Evolutionary conservation across 2,113 vertebrate genomes (phyloP).

Genomic region (Cacatua alba): DNA sequence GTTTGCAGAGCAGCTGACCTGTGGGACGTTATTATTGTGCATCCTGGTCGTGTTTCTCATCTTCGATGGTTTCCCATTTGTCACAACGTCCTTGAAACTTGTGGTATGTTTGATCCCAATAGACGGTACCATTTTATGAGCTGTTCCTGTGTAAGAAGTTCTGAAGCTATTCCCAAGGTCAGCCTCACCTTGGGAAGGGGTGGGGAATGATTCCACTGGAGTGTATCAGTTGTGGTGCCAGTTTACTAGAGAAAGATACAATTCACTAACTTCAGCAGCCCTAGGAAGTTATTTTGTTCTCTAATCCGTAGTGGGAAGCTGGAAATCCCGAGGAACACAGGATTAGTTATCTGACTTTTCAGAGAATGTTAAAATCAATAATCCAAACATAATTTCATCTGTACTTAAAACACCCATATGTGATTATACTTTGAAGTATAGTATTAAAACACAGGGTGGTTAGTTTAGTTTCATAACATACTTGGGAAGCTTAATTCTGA

Average conservation of each 20-base stretch:
- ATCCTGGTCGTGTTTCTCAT: neutral
- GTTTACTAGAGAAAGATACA: neutral
- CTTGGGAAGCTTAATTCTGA: neutral
- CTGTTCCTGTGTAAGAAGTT: neutral
- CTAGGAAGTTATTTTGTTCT: neutral
- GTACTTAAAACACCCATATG: neutral
- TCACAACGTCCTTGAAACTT: neutral
- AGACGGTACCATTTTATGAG: neutral
- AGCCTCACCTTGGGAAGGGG: neutral
- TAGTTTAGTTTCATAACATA: neutral
- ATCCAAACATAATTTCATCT: neutral
- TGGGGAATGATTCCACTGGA: neutral
- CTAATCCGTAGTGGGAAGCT: neutral
- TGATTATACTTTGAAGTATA: conserved; percentile 6
- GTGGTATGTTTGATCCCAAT: too few species aligned
- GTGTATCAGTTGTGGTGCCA: neutral
- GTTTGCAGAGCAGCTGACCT: neutral
- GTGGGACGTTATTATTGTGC: neutral
- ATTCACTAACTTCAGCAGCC: neutral
- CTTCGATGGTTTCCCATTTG: neutral
- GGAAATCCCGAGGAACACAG: conserved; percentile 6
- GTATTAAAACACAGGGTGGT: neutral
- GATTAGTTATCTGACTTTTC: conserved; percentile 50
- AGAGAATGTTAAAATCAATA: conserved; percentile 52
- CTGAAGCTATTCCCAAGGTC: neutral